These are phyloP conservation scores for Coptotermes formosanus DNA, from an alignment of 1,140 invertebrate species.

Conservation along the genomic window DNA sequence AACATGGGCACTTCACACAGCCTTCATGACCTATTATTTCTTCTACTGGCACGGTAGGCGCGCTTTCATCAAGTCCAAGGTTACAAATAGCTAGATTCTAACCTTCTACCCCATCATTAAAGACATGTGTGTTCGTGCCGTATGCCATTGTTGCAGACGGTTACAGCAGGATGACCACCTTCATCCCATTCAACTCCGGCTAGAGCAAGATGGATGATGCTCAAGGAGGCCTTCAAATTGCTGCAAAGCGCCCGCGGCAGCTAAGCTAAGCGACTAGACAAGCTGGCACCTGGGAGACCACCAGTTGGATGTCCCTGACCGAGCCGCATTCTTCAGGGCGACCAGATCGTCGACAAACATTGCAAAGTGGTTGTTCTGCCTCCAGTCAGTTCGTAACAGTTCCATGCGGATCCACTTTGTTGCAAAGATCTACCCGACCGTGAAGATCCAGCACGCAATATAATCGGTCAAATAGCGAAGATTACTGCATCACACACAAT, in stretches of 20 bases:
- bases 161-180: background rate
- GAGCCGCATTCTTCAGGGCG: background rate
- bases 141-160: background rate
- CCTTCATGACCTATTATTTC: no score
- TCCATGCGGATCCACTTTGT: no score
- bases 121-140: background rate
- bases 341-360: no score
- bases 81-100: background rate
- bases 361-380: no score
- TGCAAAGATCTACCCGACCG: no score
- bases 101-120: background rate
- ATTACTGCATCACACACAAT: no score
- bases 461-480: no score
- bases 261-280: background rate
- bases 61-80: background rate
- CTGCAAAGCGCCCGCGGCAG: background rate
- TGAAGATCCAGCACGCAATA: no score
- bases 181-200: background rate
- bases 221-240: background rate
- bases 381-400: no score
- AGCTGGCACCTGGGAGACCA: conserved; percentile 15
- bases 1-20: no score
- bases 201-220: conserved; percentile 6
- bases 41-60: background rate
- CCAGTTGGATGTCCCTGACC: background rate